A percentile compares a stretch with the other conserved stretches of the same genome.
These are phyloP conservation scores for Pseudotriccus pelzelni DNA, from an alignment of 2,797 vertebrate species.

Conservation along the genomic window DNA sequence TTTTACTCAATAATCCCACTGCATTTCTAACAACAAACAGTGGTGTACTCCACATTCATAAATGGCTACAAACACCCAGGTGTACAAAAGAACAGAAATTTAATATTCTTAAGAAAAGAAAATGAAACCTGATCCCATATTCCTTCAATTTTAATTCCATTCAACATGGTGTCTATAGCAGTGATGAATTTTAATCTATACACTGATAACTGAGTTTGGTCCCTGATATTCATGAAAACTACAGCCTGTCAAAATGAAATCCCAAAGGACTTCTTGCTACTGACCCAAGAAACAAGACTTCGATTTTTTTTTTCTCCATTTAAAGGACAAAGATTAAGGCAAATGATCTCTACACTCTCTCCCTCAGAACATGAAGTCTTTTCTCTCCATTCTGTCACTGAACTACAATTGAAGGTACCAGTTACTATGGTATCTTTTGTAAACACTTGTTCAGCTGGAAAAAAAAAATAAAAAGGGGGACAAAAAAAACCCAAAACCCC, in stretches of 20 bases:
- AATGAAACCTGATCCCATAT: not conserved
- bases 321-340: constrained; percentile 14
- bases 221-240: not conserved
- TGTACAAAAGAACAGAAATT: not conserved
- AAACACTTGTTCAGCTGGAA: constrained; percentile 14
- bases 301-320: not conserved
- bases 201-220: not conserved
- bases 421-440: constrained; percentile 44
- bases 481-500: too few relatives aligned
- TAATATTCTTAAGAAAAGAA: not conserved
- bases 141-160: not conserved
- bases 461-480: not conserved
- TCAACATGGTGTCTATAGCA: not conserved
- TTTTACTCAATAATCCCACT: constrained; percentile 46
- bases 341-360: not conserved
- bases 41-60: not conserved
- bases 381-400: constrained; percentile 2
- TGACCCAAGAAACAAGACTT: not conserved
- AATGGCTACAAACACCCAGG: not conserved
- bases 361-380: not conserved
- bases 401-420: not conserved
- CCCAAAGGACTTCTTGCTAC: not conserved
- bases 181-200: not conserved
- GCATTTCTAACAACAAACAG: constrained; percentile 33
- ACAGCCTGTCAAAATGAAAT: not conserved